Evolutionary conservation across 1,140 invertebrate species (phyloP).

Genomic region (Dolichoris vasculosae): DNA sequence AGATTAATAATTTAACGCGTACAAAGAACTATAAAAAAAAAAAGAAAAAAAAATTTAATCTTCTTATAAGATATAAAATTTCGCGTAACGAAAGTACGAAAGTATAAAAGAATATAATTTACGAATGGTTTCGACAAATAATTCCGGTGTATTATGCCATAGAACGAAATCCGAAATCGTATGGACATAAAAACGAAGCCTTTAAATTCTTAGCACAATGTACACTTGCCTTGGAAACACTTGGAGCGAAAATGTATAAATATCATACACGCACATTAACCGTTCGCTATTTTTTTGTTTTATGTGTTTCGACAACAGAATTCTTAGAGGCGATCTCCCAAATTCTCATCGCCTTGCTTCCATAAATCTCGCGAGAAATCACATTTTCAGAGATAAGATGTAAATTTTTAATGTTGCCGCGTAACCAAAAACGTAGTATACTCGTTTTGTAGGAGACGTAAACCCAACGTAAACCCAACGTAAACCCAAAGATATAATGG

Average conservation of each 20-base stretch:
- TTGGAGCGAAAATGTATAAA: background rate
- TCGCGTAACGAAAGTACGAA: background rate
- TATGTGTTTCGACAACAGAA: conserved; percentile 2
- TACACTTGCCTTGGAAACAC: background rate
- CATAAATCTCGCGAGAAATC: conserved; percentile 43
- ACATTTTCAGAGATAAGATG: conserved; percentile 47
- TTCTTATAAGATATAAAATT: background rate
- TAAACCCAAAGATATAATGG: conserved; percentile 28
- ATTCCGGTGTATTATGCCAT: background rate
- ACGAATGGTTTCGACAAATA: background rate
- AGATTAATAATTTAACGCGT: background rate
- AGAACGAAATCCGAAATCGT: background rate
- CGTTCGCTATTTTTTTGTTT: conserved; percentile 40
- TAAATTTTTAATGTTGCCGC: conserved; percentile 39
- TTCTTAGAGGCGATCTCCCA: background rate
- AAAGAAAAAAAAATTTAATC: too few species aligned
- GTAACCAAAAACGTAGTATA: background rate
- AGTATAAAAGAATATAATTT: background rate
- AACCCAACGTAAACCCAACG: too few species aligned
- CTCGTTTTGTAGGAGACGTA: too few species aligned
- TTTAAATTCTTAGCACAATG: background rate
- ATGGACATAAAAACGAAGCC: background rate
- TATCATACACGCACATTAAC: background rate
- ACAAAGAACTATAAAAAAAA: background rate
- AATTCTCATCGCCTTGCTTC: conserved; percentile 18